Evolutionary conservation across 2,888 invertebrate species (phyloP).

Genomic region (Dusona sp.): DNA sequence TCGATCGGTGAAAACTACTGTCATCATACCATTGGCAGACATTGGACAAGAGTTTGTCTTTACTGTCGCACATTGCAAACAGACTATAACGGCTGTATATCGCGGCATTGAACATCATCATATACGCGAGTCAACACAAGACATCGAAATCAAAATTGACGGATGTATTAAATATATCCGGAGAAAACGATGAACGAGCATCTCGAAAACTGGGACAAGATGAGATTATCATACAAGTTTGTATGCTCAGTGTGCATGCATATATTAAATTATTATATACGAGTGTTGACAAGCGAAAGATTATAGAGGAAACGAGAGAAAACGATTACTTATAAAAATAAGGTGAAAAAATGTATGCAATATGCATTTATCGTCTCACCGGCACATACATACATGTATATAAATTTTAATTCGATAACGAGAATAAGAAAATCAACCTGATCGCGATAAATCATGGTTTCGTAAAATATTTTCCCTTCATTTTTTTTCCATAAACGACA

Average conservation of each 20-base stretch:
- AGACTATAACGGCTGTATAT: conserved; percentile 3
- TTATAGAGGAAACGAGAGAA: conserved; percentile 52
- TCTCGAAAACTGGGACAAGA: conserved; percentile 58
- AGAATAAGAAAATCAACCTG: conserved; percentile 2
- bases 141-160: conserved; percentile 59
- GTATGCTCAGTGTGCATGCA: neutral
- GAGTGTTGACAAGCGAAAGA: conserved; percentile 30
- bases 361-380: conserved; percentile 26
- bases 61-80: conserved; percentile 31
- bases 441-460: conserved; percentile 45
- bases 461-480: conserved; percentile 2
- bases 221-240: conserved; percentile 36
- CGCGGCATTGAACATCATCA: conserved; percentile 4
- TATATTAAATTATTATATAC: conserved; percentile 5
- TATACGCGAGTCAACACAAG: conserved; percentile 7
- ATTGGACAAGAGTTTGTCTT: conserved; percentile 36
- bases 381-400: neutral
- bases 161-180: conserved; percentile 56
- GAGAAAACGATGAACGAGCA: conserved; percentile 59
- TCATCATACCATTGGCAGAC: conserved; percentile 40
- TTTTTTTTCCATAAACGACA: conserved; percentile 38
- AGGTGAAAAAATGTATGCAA: conserved; percentile 1
- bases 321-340: conserved; percentile 51
- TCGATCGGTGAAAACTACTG: conserved; percentile 63
- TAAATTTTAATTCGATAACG: conserved; percentile 42